phyloP scores from a whole-genome alignment of 2,797 vertebrate genomes.

The Rallus crepitans region DNA sequence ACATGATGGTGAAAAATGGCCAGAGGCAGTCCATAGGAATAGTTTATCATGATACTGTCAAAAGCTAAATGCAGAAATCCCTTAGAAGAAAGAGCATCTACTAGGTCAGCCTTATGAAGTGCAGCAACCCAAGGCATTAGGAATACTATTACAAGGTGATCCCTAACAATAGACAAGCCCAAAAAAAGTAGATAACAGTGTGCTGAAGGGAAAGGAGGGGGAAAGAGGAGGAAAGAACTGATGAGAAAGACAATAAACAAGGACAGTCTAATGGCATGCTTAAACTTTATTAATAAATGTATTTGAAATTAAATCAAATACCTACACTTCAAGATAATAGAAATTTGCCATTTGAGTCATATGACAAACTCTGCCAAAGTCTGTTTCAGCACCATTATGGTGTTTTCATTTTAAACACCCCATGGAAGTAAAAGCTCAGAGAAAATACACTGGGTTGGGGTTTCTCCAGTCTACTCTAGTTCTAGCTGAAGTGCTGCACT shows the following conservation, averaged over 20 bases:
- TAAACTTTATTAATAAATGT: background rate
- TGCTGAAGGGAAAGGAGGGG: background rate
- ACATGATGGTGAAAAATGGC: background rate
- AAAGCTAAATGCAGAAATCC: background rate
- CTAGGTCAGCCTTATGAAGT: background rate
- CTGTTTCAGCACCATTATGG: background rate
- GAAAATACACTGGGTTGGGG: background rate
- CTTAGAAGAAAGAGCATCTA: background rate
- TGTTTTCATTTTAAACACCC: background rate
- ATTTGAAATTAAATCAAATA: background rate
- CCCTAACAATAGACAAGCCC: background rate
- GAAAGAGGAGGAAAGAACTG: background rate
- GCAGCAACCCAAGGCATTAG: background rate
- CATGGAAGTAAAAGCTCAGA: background rate
- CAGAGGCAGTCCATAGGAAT: background rate
- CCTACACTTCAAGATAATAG: background rate
- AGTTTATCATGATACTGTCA: slow-evolving; percentile 6
- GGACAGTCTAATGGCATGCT: background rate
- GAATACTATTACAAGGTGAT: background rate
- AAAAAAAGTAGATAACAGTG: background rate
- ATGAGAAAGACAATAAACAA: background rate
- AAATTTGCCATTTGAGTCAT: background rate
- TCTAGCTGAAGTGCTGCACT: background rate
- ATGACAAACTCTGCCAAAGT: background rate
- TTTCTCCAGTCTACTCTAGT: background rate